Base-by-base conservation (phyloP, 2,888 invertebrate genomes). In the Miltochrista miniata region DNA sequence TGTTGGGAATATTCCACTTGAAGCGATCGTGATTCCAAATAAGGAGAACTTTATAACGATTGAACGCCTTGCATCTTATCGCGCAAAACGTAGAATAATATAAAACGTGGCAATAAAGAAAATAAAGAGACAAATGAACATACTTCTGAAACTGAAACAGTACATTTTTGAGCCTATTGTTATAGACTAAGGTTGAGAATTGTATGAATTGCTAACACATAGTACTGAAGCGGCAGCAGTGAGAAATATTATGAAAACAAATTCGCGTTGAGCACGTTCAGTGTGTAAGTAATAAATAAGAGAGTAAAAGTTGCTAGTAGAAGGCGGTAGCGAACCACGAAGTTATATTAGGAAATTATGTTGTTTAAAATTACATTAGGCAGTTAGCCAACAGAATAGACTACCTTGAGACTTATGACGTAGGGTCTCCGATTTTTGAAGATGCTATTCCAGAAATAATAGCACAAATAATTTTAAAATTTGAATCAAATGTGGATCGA, bases 241-340 rank as follows among this genome's bases (percentile, higher is more conserved):
- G 79, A 83, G 87, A 87, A 90, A 90, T 90, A 90, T 90, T 90
- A 90, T 89, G 90, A 87, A 88, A 90, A 90, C 90, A 90, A 90
- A 90, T 90, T 90, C 86, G 82, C 77, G 85, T 83, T 85, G 87
- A 88, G 88, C 90, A 89, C 90, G 90, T 90, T 85, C 83, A 79
- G 81, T 81, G 87, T 79, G 81, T 82, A 78, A 85, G 89, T 88
- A 88, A 89, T 90, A 90, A 90, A 90, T 90, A 89, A 87, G 74
- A 80, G 81, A 82, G 79, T 74, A 85, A 79, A 78, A 83, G 82
- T 74, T 76, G 64, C 66, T 75, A 67, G 73, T 74, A 73, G 70
- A 74, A 60, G 68, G 70, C 70, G 72, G 74, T 75, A 78, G 78
- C 74, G 73, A 74, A 71, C 83, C 79, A 72, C 79, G 77, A 24